Base-by-base conservation (phyloP, 2,113 vertebrate species). In the Macquaria ambigua region DNA sequence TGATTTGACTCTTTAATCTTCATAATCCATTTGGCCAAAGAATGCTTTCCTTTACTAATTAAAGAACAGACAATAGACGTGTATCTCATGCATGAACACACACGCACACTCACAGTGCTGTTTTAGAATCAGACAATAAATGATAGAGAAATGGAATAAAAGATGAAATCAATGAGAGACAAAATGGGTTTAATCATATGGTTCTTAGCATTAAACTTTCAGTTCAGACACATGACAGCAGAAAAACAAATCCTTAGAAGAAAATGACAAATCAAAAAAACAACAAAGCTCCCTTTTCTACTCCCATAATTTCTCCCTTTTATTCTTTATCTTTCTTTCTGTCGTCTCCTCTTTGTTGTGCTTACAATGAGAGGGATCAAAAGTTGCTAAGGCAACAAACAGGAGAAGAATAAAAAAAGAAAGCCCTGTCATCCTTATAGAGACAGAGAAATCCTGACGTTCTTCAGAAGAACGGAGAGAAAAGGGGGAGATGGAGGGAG, bases 351-450 rank as follows among this genome's bases (percentile, higher is more conserved):
- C 75, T 86, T 85, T 86, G 82, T 85, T 56, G 62, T 11, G 28
- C 69, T 12, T 31, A 59, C 79, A 86, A 76, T 77, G 62, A n/a
- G 71, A 75, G 66, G 46, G 74, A 90, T 88, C 81, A 87, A 88
- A 93, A 85, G 92, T 92, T 90, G 83, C 87, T 84, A 85, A 41
- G 81, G 90, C 89, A 88, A 90, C 87, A 87, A 89, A 87, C 77
- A 18, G 21, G 52, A 46, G 76, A 66, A 37, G 61, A 67, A 55
- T 15, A 48, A 37, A 62, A 62, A 25, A 70, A 70, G 8, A 67
- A 43, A 56, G 55, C 10, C 41, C 63, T 55, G 74, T 80, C 39
- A 63, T 58, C 25, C 39, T 37, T 5, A 25, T 4, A 16, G 31
- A 82, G 74, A 55, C 16, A 16, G n/a, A 77, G 62, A 52, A 84